Percentiles rank a stretch among this genome's conserved stretches.
Evolutionary conservation across 37 sponge, comb jelly and placozoan genomes (phyloP).

Genomic region (Petrosia ficiformis): DNA sequence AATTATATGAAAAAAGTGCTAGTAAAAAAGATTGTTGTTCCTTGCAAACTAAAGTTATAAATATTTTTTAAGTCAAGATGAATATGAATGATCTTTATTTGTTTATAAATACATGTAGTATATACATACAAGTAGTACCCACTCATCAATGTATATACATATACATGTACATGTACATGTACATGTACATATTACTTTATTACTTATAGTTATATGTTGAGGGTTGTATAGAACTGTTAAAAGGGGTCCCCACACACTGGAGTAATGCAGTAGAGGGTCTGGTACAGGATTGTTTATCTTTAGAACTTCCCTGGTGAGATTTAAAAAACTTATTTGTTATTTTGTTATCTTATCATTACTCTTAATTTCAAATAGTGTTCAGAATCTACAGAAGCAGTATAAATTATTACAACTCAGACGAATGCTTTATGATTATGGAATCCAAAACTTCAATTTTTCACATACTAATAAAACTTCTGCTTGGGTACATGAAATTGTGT

Average conservation of each 20-base stretch:
- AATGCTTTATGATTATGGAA: constrained; percentile 49
- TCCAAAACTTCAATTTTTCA: constrained; percentile 40
- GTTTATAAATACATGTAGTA: no score
- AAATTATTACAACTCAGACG: constrained; percentile 45
- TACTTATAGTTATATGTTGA: constrained; percentile 33
- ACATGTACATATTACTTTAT: no score
- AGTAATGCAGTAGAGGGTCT: constrained; percentile 49
- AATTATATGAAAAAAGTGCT: no score
- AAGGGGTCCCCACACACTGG: constrained; percentile 38
- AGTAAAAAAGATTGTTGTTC: no score
- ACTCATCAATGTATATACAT: no score
- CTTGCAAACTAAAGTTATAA: no score
- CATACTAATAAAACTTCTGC: constrained; percentile 26
- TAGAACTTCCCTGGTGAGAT: constrained; percentile 23
- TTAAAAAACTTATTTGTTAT: background rate
- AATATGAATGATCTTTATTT: no score
- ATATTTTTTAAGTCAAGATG: no score
- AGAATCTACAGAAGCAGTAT: constrained; percentile 46
- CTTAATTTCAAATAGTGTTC: background rate
- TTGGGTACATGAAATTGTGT: constrained; percentile 11
- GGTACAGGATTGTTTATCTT: constrained; percentile 34
- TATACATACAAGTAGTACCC: no score
- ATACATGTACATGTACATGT: no score
- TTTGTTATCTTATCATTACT: background rate
- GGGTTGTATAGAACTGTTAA: constrained; percentile 49